A percentile compares a stretch with the other conserved stretches of the same genome.
These are phyloP conservation scores for Zosterops lateralis DNA, from an alignment of 2,113 vertebrate species.

Conservation along the genomic window DNA sequence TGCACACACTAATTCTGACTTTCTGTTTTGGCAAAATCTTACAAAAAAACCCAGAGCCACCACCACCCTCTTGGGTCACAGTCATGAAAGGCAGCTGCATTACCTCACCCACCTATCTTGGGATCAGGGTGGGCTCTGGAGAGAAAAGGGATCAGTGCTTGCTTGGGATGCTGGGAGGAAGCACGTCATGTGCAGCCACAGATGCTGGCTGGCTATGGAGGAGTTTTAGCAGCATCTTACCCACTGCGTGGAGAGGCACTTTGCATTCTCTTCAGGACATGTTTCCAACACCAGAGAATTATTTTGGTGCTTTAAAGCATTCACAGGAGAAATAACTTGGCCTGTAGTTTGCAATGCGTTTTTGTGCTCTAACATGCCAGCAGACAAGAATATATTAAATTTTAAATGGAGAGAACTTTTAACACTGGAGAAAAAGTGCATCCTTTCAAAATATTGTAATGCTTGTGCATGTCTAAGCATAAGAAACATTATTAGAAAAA, in stretches of 20 bases:
- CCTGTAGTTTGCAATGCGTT: neutral
- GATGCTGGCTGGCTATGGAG: neutral
- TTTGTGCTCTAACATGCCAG: neutral
- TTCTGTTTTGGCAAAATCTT: slow-evolving; percentile 52
- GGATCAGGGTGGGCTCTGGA: slow-evolving; percentile 2
- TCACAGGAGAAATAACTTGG: neutral
- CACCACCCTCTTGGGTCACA: neutral
- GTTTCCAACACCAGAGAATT: neutral
- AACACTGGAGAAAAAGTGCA: neutral
- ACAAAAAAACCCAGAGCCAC: neutral
- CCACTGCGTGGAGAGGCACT: neutral
- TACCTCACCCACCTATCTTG: slow-evolving; percentile 23
- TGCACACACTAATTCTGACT: slow-evolving; percentile 6
- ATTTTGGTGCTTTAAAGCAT: neutral
- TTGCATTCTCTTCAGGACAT: neutral
- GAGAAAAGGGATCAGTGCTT: neutral
- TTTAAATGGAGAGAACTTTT: neutral
- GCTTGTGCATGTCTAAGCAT: neutral
- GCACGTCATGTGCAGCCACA: neutral
- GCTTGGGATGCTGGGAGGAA: neutral
- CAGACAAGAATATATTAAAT: neutral
- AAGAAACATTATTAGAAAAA: neutral
- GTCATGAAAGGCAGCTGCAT: slow-evolving; percentile 17
- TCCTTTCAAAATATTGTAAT: neutral
- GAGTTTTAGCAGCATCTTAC: neutral